Percentiles rank a stretch among this genome's conserved stretches.
Conservation (phyloP, 1,140 invertebrate species). For the Physella acuta region DNA sequence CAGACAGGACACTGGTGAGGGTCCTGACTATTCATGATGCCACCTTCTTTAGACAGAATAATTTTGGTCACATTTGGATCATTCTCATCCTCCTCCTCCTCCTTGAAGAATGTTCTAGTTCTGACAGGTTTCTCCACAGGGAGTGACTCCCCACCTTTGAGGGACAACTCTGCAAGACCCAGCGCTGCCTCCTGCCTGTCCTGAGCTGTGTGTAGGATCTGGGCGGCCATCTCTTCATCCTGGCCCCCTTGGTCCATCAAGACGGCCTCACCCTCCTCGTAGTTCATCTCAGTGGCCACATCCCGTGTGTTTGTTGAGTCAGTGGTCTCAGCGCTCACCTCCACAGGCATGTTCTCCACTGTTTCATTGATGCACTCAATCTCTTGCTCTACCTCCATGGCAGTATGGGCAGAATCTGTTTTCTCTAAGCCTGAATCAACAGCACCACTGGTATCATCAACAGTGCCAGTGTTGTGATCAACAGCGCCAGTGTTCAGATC, state of each 20-base stretch:
- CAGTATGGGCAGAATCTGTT: too few species aligned
- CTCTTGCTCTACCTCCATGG: too few species aligned
- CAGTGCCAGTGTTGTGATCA: too few species aligned
- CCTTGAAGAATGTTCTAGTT: slow-evolving; percentile 17
- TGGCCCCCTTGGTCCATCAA: not conserved
- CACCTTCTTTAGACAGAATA: slow-evolving; percentile 24
- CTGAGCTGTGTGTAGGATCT: slow-evolving; percentile 1
- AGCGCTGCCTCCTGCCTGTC: slow-evolving; percentile 24
- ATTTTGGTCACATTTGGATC: slow-evolving; percentile 26
- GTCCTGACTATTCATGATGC: slow-evolving; percentile 27
- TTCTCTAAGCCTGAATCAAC: too few species aligned
- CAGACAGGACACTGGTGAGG: slow-evolving; percentile 26
- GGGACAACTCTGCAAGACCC: slow-evolving; percentile 19
- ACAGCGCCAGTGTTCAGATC: too few species aligned
- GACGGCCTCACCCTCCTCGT: not conserved
- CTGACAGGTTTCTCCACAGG: slow-evolving; percentile 7
- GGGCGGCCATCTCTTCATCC: not conserved
- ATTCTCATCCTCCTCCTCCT: slow-evolving; percentile 23
- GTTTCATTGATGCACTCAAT: not conserved
- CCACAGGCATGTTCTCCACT: not conserved
- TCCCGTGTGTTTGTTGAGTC: too few species aligned
- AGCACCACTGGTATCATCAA: not conserved
- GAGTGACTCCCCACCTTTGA: slow-evolving; percentile 2
- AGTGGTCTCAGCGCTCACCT: not conserved
- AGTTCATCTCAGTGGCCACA: too few species aligned